Conservation (phyloP, 2,113 vertebrate species). For the Lophura nycthemera region DNA sequence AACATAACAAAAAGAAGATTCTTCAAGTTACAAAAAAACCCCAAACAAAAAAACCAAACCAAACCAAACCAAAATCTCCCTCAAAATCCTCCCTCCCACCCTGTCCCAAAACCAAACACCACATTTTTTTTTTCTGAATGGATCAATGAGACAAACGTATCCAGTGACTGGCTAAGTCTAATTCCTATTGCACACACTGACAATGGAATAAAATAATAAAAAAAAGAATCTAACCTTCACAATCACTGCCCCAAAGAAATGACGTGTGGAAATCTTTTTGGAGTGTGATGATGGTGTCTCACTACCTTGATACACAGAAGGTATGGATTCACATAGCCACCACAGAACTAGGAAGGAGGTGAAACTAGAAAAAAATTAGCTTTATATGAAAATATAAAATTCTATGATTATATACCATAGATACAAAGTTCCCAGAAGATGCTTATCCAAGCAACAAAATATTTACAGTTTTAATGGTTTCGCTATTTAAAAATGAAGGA, state of each 20-base stretch:
- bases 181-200: slow-evolving; percentile 86
- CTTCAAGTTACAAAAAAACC: slow-evolving; percentile 89
- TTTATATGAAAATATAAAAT: slow-evolving; percentile 94
- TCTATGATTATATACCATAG: slow-evolving; percentile 92
- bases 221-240: slow-evolving; percentile 80
- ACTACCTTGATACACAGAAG: slow-evolving; percentile 83
- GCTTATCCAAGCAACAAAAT: slow-evolving; percentile 88
- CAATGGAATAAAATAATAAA: slow-evolving; percentile 77
- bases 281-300: slow-evolving; percentile 82
- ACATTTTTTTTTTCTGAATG: slow-evolving; percentile 82
- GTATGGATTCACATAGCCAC: slow-evolving; percentile 81
- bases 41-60: slow-evolving; percentile 64
- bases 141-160: slow-evolving; percentile 82
- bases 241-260: slow-evolving; percentile 90
- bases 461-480: slow-evolving; percentile 86
- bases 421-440: slow-evolving; percentile 91
- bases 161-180: slow-evolving; percentile 84
- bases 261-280: slow-evolving; percentile 76
- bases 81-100: slow-evolving; percentile 66
- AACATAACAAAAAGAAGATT: slow-evolving; percentile 86
- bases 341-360: slow-evolving; percentile 82
- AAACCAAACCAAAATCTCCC: slow-evolving; percentile 76
- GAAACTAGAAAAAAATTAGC: slow-evolving; percentile 89
- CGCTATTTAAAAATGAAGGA: slow-evolving; percentile 81
- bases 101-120: slow-evolving; percentile 70